phyloP scores from a whole-genome alignment of 92 coral and sea anemone species.

The Zoanthus gigantus region DNA sequence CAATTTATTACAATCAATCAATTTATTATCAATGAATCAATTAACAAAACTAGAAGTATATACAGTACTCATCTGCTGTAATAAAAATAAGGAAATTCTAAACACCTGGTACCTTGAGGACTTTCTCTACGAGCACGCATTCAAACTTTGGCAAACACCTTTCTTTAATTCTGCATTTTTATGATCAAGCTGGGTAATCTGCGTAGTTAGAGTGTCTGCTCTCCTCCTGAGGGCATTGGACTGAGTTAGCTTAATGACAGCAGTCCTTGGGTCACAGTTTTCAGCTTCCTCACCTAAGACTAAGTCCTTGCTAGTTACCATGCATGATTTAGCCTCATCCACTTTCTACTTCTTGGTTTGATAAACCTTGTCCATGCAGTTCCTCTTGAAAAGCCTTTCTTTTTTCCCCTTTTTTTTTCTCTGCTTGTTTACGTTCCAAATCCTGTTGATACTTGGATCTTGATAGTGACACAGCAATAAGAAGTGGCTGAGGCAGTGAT shows the following conservation, averaged over 20 bases:
- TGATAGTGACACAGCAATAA: conserved; percentile 21
- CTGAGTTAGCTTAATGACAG: not conserved
- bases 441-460: conserved; percentile 33
- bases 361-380: conserved; percentile 8
- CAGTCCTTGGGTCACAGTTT: not conserved
- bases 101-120: not conserved
- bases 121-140: too few relatives aligned
- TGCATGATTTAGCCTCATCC: conserved; percentile 20
- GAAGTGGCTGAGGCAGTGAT: not conserved
- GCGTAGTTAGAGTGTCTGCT: not conserved
- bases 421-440: conserved; percentile 20
- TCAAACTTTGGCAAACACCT: conserved; percentile 7
- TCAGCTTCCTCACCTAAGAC: conserved; percentile 1
- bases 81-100: conserved; percentile 4
- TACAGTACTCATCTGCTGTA: too few relatives aligned
- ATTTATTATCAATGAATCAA: too few relatives aligned
- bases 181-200: conserved; percentile 9
- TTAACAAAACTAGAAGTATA: too few relatives aligned
- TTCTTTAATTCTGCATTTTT: conserved; percentile 35
- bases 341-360: not conserved
- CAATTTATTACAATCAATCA: not conserved
- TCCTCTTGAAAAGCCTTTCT: conserved; percentile 13
- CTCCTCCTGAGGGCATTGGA: not conserved
- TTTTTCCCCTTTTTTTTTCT: conserved; percentile 20
- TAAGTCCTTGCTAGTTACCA: conserved; percentile 15